Base-by-base conservation (phyloP, 2,113 vertebrate genomes). In the Syngnathoides biaculeatus region DNA sequence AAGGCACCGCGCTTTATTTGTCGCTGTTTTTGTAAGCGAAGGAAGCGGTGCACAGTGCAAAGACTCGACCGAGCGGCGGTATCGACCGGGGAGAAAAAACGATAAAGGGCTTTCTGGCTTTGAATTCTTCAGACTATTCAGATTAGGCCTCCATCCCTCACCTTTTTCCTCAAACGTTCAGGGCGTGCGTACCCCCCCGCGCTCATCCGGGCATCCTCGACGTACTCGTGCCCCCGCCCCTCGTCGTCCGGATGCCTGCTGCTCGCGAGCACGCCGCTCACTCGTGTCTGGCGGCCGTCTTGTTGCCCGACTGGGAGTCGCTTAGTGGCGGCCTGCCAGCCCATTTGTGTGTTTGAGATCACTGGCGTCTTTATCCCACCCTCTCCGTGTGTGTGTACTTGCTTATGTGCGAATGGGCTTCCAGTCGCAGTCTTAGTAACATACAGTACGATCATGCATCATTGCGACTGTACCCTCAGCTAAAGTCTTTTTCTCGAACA, bases 321-420 rank as follows among this genome's bases (percentile, higher is more conserved):
- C 77, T 59, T 81, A 72, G 79, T 83, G 86, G 86, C 86, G 67
- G 78, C 65, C 81, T 68, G 84, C 86, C 87, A 86, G 56, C 65
- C 74, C 64, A 76, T 73, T 75, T 84, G 84, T 87, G 83, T 87
- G 80, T 82, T 86, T 82, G 77, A 75, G 77, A 86, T 89, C 85
- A 86, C 73, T 84, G 85, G 78, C 72, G 87, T 84, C 81, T 89
- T 86, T 86, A 84, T 85, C 72, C 73, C 43, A 66, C 61, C 47
- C 63, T 72, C 24, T 27, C 27, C 39, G 50, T 76, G 58, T 45
- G 64, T 39, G 50, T 4, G 39, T 48, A n/a, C n/a, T n/a, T n/a
- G n/a, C n/a, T n/a, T n/a, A n/a, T n/a, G n/a, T n/a, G n/a, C n/a
- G n/a, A n/a, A n/a, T n/a, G n/a, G n/a, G 47, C 14, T 35, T 52